Evolutionary conservation across 2,888 invertebrate species (phyloP).

Genomic region (Zygogramma bicolorata): DNA sequence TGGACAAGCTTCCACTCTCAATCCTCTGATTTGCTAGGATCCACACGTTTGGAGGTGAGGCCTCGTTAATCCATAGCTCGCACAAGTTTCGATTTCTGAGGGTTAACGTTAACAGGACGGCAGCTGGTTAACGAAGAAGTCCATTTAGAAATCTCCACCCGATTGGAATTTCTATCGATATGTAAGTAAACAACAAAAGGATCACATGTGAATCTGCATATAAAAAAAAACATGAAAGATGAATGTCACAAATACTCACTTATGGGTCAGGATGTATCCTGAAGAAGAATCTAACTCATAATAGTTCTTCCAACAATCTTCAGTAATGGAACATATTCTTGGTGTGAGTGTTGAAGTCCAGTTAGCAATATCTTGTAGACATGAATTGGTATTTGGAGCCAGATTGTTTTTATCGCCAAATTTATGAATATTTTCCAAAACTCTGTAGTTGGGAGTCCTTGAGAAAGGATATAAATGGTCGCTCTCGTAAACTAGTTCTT

Average conservation of each 20-base stretch:
- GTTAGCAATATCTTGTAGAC: slow-evolving; percentile 47
- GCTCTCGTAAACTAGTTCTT: slow-evolving; percentile 44
- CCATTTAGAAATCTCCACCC: no score
- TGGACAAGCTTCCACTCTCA: no score
- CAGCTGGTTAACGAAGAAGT: no score
- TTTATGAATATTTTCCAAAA: slow-evolving; percentile 27
- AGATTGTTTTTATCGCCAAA: slow-evolving; percentile 19
- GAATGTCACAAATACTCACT: slow-evolving; percentile 46
- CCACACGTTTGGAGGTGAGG: no score
- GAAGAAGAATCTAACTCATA: slow-evolving; percentile 33
- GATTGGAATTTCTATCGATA: no score
- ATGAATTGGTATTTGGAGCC: slow-evolving; percentile 42
- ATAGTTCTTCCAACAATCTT: slow-evolving; percentile 45
- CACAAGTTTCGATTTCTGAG: no score
- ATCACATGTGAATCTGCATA: no score
- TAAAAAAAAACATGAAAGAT: neutral
- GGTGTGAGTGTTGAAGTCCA: slow-evolving; percentile 14
- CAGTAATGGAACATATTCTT: slow-evolving; percentile 39
- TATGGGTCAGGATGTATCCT: slow-evolving; percentile 50
- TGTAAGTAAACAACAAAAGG: no score
- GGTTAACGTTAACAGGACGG: no score
- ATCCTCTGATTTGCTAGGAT: no score
- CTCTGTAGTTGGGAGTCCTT: slow-evolving; percentile 17
- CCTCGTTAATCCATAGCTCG: no score
- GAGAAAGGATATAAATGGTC: slow-evolving; percentile 22